These are phyloP conservation scores for Asteroscopus sphinx DNA, from an alignment of 2,888 invertebrate species.

Conservation along the genomic window DNA sequence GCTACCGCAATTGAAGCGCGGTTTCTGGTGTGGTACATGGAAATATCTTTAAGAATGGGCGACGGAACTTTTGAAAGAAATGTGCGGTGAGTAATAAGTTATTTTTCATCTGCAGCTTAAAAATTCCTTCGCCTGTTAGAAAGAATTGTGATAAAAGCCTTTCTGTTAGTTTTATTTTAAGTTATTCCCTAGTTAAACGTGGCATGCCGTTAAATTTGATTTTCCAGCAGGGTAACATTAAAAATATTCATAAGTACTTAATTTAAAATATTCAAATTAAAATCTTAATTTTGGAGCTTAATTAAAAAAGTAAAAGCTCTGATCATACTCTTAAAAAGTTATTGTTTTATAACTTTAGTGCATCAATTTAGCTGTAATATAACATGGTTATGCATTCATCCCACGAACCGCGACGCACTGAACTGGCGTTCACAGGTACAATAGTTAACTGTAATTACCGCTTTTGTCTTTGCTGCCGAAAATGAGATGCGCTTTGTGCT, in stretches of 20 bases:
- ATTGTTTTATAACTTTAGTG: conserved; percentile 63
- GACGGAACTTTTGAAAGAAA: conserved; percentile 41
- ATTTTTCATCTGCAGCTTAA: conserved; percentile 14
- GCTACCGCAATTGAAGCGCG: conserved; percentile 42
- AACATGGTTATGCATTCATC: conserved; percentile 31
- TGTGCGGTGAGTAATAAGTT: conserved; percentile 15
- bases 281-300: conserved; percentile 8
- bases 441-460: conserved; percentile 74
- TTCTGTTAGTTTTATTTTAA: too few relatives aligned
- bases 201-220: too few relatives aligned
- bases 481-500: conserved; percentile 81
- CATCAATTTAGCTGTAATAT: conserved; percentile 56
- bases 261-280: too few relatives aligned
- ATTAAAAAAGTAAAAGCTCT: conserved; percentile 19
- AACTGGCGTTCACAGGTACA: conserved; percentile 46
- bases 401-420: conserved; percentile 34
- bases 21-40: conserved; percentile 37
- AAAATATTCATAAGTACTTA: too few relatives aligned
- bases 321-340: conserved; percentile 51
- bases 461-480: conserved; percentile 85
- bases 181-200: too few relatives aligned
- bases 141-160: too few relatives aligned
- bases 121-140: too few relatives aligned
- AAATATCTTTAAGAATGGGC: conserved; percentile 48
- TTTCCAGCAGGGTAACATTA: too few relatives aligned